Base-by-base conservation (phyloP, 2,797 vertebrate species). In the Eremophila alpestris region DNA sequence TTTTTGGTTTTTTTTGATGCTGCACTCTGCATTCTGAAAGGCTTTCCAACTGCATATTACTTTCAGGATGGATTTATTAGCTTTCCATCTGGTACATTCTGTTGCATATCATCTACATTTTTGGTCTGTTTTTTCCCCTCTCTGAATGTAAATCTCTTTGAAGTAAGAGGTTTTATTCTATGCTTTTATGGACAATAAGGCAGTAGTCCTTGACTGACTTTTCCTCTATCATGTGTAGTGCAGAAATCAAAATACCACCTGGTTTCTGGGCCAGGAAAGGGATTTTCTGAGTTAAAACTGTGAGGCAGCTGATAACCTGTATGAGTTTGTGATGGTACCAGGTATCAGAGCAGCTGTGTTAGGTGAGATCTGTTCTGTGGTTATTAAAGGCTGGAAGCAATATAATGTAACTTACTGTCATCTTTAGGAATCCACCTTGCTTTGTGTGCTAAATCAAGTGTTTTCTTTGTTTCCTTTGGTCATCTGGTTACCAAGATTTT, bases 381-480 rank as follows among this genome's bases (percentile, higher is more conserved):
- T 41, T 88, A 30, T 22, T 87, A 49, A 81, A 70, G 32, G 8
- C 52, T 77, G 52, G 24, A 59, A 58, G 36, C 52, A 27, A 10
- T 41, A 3, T 24, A 55, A 48, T 36, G 27, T 40, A 40, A 34
- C 7, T 78, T 63, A 22, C 32, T 59, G 48, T 26, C 29, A 19
- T 17, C 41, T 67, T 83, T 24, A 54, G 46, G 21, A 83, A 68
- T 64, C 16, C 0, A 0, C 45, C 83, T 76, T 21, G 21, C 27
- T 14, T 45, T 82, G 29, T 17, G 0, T 59, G 18, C 45, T 84
- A 11, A 56, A 76, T 36, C 18, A 73, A 55, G 32, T 27, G 23
- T 48, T 93, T 78, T 36, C 65, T 89, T 59, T 32, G 18, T 87
- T 79, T 38, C 26, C 10, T 63, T 77, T 70, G 45, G 86, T 94